Conservation (phyloP, 2,797 vertebrate species). For the Propithecus deckenii region DNA sequence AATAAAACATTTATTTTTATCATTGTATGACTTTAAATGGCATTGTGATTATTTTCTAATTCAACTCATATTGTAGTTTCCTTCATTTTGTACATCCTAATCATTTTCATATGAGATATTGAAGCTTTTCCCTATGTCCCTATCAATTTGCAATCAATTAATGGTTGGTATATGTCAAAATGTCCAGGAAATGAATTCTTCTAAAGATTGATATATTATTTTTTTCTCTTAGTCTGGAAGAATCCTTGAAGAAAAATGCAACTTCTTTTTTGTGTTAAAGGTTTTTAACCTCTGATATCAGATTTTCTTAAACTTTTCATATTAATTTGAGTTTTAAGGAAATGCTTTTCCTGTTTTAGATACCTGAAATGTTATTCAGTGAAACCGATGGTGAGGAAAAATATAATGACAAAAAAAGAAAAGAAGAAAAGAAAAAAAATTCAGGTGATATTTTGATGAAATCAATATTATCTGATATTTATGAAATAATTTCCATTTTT, state of each 20-base stretch:
- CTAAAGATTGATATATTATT: neutral
- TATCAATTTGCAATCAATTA: neutral
- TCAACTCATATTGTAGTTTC: neutral
- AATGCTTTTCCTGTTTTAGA: conserved; percentile 84
- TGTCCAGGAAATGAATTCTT: neutral
- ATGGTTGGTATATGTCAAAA: neutral
- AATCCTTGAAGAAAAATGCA: conserved; percentile 19
- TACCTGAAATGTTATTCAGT: conserved; percentile 93
- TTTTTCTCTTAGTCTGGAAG: conserved; percentile 6
- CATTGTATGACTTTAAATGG: neutral
- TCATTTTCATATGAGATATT: neutral
- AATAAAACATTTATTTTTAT: neutral
- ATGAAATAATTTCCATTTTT: neutral
- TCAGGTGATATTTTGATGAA: conserved; percentile 85
- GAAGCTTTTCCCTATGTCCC: neutral
- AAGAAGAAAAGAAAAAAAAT: conserved; percentile 83
- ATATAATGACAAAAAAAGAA: conserved; percentile 78
- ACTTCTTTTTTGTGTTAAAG: neutral
- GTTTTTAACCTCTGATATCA: neutral
- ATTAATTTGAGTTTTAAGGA: neutral
- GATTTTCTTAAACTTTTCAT: neutral
- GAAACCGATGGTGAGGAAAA: conserved; percentile 84
- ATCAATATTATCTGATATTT: neutral
- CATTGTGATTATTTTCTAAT: conserved; percentile 20
- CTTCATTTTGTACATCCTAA: neutral